Conservation (phyloP, 1,140 invertebrate genomes). For the Notospermus geniculatus region DNA sequence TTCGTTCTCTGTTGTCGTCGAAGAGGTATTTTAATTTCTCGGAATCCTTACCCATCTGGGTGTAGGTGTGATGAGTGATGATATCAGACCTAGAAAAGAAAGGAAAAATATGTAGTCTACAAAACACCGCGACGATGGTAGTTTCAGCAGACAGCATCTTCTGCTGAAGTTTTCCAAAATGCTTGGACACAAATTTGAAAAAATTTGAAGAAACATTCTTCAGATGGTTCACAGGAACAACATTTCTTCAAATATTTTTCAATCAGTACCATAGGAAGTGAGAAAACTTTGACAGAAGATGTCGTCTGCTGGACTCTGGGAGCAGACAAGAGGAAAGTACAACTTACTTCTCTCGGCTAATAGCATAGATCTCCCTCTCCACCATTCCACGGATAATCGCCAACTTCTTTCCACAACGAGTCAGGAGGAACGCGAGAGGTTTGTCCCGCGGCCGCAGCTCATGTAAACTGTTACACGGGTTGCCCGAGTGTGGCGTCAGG, state of each 20-base stretch:
- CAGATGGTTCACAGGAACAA: too few relatives aligned
- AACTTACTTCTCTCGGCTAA: neutral
- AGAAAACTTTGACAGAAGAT: too few relatives aligned
- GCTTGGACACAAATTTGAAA: too few relatives aligned
- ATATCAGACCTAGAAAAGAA: slow-evolving; percentile 5
- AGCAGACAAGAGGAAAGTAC: too few relatives aligned
- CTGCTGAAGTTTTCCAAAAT: too few relatives aligned
- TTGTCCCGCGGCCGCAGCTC: slow-evolving; percentile 65
- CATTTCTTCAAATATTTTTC: too few relatives aligned
- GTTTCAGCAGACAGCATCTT: too few relatives aligned
- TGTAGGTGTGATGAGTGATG: slow-evolving; percentile 3
- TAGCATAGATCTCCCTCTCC: slow-evolving; percentile 47
- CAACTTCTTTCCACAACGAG: slow-evolving; percentile 56
- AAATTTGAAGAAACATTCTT: neutral
- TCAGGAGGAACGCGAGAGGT: slow-evolving; percentile 56
- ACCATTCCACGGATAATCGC: slow-evolving; percentile 53
- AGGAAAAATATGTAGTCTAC: neutral
- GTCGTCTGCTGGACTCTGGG: too few relatives aligned
- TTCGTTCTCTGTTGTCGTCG: slow-evolving; percentile 46
- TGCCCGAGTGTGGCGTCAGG: slow-evolving; percentile 65
- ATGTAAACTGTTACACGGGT: slow-evolving; percentile 58
- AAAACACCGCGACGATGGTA: too few relatives aligned
- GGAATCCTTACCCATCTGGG: neutral
- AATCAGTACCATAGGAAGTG: too few relatives aligned
- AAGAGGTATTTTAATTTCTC: slow-evolving; percentile 29